Evolutionary conservation across 2,113 vertebrate genomes (phyloP).

Genomic region (Gymnobelideus leadbeateri): DNA sequence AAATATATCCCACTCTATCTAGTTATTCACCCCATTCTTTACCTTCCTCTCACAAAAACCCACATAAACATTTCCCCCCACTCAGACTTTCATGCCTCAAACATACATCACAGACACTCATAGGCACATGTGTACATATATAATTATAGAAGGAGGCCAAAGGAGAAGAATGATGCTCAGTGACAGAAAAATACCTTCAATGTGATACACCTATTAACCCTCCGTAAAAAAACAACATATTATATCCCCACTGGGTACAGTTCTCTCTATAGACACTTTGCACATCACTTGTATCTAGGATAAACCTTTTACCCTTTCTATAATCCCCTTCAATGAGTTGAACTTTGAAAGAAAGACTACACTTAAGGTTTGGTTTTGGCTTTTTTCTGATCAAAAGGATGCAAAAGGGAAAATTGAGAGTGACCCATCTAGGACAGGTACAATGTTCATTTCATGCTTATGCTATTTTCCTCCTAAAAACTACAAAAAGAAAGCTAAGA

Average conservation of each 20-base stretch:
- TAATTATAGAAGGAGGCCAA: neutral
- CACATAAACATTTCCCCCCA: neutral
- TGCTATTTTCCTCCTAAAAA: neutral
- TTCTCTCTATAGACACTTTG: neutral
- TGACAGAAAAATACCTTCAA: neutral
- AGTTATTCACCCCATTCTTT: neutral
- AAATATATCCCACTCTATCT: neutral
- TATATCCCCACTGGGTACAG: neutral
- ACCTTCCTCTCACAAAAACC: neutral
- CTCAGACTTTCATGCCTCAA: slow-evolving; percentile 5
- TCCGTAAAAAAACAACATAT: neutral
- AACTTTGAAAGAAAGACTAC: slow-evolving; percentile 31
- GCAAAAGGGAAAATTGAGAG: neutral
- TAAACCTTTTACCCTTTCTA: neutral
- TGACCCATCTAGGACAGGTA: neutral
- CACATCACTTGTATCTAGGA: neutral
- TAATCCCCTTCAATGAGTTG: slow-evolving; percentile 4
- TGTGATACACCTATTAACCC: no score
- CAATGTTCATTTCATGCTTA: neutral
- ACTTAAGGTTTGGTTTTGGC: neutral
- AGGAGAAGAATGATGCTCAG: slow-evolving; percentile 13
- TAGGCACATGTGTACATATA: neutral
- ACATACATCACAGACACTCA: neutral
- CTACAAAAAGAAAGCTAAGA: neutral
- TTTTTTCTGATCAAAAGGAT: neutral